These are phyloP conservation scores for Zele albiditarsus DNA, from an alignment of 2,888 invertebrate genomes.

Conservation along the genomic window DNA sequence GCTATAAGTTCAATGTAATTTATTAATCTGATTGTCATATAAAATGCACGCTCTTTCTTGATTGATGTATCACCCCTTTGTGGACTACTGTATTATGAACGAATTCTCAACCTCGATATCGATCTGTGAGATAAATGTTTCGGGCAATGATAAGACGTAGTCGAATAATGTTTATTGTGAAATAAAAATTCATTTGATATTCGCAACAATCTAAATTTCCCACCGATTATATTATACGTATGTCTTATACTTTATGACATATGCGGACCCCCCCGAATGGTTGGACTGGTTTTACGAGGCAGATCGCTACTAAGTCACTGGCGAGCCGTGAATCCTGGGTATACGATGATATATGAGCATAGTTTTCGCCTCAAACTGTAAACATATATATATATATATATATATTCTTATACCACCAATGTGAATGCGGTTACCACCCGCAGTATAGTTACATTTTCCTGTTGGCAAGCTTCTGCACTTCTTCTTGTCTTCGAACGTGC, in stretches of 20 bases:
- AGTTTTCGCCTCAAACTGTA: slow-evolving; percentile 58
- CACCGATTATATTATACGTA: slow-evolving; percentile 14
- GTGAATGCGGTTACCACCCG: not conserved
- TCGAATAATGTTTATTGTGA: no score
- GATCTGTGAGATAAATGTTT: no score
- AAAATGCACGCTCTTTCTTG: no score
- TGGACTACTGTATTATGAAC: no score
- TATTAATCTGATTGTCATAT: no score
- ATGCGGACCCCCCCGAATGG: slow-evolving; percentile 14
- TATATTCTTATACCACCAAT: not conserved
- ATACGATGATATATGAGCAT: slow-evolving; percentile 62
- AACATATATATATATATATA: slow-evolving; percentile 3
- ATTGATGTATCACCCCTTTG: no score
- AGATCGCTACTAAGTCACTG: slow-evolving; percentile 62
- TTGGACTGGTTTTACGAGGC: slow-evolving; percentile 57
- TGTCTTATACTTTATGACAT: slow-evolving; percentile 30
- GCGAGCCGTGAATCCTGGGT: slow-evolving; percentile 59
- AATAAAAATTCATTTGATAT: not conserved
- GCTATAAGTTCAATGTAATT: no score
- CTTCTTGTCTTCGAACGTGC: not conserved
- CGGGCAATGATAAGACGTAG: no score
- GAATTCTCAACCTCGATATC: no score
- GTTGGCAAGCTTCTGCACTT: slow-evolving; percentile 4
- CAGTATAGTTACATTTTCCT: slow-evolving; percentile 6
- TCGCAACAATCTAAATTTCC: not conserved